Percentiles rank a stretch among this genome's conserved stretches.
phyloP scores from a whole-genome alignment of 2,797 vertebrate genomes.

The Nothura maculosa region DNA sequence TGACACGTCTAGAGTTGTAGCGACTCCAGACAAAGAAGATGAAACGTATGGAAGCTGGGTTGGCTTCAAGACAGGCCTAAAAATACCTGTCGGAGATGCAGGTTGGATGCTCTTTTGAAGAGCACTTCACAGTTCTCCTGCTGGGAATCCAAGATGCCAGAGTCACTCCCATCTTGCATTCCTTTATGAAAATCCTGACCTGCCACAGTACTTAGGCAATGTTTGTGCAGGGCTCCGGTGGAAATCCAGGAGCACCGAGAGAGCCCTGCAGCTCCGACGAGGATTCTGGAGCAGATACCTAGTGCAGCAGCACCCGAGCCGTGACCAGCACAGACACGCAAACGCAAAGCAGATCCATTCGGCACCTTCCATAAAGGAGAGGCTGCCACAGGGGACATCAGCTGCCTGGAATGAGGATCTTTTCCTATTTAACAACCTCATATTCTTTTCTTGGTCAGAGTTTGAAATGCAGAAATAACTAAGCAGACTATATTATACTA shows the following conservation, averaged over 20 bases:
- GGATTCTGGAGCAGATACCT: background rate
- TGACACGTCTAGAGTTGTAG: conserved; percentile 74
- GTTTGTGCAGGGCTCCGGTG: background rate
- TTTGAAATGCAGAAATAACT: background rate
- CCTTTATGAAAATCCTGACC: background rate
- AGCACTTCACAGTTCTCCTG: conserved; percentile 68
- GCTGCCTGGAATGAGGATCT: background rate
- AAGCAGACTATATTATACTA: background rate
- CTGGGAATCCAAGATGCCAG: conserved; percentile 68
- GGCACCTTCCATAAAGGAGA: background rate
- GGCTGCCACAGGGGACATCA: background rate
- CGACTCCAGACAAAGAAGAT: conserved; percentile 79
- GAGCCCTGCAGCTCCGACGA: background rate
- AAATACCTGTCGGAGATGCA: conserved; percentile 80
- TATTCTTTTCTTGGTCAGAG: background rate
- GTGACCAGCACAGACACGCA: background rate
- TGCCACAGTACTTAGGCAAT: background rate
- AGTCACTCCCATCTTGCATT: conserved; percentile 27
- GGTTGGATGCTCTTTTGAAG: conserved; percentile 70
- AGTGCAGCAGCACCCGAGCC: background rate
- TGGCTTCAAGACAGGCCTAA: conserved; percentile 80
- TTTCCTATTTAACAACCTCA: background rate
- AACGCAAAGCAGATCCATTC: background rate
- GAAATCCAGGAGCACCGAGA: background rate
- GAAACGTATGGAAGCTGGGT: conserved; percentile 69